phyloP scores from a whole-genome alignment of 2,888 invertebrate species.

The Oxyscelio sp. region DNA sequence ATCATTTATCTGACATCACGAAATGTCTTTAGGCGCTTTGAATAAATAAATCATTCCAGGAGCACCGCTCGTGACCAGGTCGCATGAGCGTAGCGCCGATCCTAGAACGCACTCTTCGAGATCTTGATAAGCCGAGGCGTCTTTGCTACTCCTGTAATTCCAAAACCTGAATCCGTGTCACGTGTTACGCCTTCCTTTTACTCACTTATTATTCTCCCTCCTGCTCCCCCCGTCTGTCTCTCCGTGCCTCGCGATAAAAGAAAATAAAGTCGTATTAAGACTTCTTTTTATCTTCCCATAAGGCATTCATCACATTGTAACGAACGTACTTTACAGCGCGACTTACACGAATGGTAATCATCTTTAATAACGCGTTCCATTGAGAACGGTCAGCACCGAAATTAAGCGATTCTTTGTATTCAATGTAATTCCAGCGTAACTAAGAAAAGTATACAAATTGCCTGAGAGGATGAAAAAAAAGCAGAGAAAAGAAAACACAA shows the following conservation, averaged over 20 bases:
- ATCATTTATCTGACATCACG: constrained; percentile 19
- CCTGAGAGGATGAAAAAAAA: no score
- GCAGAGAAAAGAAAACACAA: no score
- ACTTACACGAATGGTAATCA: constrained; percentile 60
- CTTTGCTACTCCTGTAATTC: constrained; percentile 60
- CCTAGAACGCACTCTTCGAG: constrained; percentile 46
- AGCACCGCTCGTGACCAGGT: constrained; percentile 54
- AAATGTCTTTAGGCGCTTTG: constrained; percentile 29
- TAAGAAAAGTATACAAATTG: background rate
- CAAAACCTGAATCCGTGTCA: constrained; percentile 60
- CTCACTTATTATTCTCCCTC: constrained; percentile 17
- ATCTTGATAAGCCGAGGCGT: constrained; percentile 56
- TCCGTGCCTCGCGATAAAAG: constrained; percentile 48
- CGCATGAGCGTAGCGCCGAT: constrained; percentile 35
- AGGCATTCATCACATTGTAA: constrained; percentile 56
- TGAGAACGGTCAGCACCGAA: constrained; percentile 7
- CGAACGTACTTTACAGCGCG: constrained; percentile 56
- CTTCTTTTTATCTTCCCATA: constrained; percentile 58
- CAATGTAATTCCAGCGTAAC: constrained; percentile 1
- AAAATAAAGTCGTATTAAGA: constrained; percentile 58
- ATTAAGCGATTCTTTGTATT: constrained; percentile 12
- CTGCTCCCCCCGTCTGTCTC: background rate
- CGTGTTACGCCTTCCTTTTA: constrained; percentile 58
- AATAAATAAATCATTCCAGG: constrained; percentile 54
- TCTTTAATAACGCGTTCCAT: constrained; percentile 37